These are phyloP conservation scores for Spinus pinus DNA, from an alignment of 2,797 vertebrate genomes.

Conservation along the genomic window DNA sequence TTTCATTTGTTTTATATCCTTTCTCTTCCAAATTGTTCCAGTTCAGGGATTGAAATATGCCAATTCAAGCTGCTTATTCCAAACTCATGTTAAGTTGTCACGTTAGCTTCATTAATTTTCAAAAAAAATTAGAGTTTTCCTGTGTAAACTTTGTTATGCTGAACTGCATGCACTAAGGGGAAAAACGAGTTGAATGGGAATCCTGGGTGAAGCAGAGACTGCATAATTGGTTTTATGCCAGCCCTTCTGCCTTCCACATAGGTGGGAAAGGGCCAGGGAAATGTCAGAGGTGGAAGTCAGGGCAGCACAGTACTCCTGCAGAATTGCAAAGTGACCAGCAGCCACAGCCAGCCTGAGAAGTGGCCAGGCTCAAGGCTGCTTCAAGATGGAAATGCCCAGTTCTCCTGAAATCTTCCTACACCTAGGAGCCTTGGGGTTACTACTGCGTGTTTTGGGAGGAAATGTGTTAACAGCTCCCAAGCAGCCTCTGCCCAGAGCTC, in stretches of 20 bases:
- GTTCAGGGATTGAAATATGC: not conserved
- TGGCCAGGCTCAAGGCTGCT: not conserved
- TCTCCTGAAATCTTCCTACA: not conserved
- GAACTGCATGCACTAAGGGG: not conserved
- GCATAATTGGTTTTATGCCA: constrained; percentile 32
- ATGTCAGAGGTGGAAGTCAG: constrained; percentile 53
- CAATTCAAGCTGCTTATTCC: not conserved
- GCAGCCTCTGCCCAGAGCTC: not conserved
- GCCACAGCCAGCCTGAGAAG: not conserved
- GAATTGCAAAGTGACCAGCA: constrained; percentile 19
- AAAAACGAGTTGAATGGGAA: not conserved
- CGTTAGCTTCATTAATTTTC: not conserved
- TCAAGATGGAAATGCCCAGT: not conserved
- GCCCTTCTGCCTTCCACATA: constrained; percentile 9
- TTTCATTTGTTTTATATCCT: not conserved
- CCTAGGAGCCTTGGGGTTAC: not conserved
- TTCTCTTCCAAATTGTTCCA: not conserved
- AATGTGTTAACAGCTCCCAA: fast-evolving
- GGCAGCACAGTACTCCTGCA: not conserved
- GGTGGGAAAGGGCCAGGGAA: not conserved
- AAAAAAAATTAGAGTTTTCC: not conserved
- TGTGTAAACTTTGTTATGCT: not conserved
- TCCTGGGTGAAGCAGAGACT: not conserved
- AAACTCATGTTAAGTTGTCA: not conserved
- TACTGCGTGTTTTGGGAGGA: not conserved